A percentile compares a stretch with the other conserved stretches of the same genome.
Evolutionary conservation across 2,888 invertebrate genomes (phyloP).

Genomic region (Cordilura impudica): DNA sequence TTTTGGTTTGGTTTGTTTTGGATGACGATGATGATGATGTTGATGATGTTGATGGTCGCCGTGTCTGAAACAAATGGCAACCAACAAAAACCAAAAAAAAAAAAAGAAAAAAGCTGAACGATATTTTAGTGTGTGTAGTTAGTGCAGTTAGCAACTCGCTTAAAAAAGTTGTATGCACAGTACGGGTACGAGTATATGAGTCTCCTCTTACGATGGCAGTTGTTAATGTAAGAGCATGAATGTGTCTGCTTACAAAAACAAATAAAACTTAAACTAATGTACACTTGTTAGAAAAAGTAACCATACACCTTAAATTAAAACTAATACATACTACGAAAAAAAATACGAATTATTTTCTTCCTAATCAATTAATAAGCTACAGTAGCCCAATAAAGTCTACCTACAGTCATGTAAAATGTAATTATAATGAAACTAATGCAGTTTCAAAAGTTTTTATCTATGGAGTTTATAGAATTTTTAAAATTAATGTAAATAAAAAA

Average conservation of each 20-base stretch:
- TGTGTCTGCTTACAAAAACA: constrained; percentile 47
- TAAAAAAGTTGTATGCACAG: constrained; percentile 9
- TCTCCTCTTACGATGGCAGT: constrained; percentile 29
- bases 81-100: constrained; percentile 16
- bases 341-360: no score
- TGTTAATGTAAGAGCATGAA: constrained; percentile 39
- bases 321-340: no score
- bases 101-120: background rate
- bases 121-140: background rate
- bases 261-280: background rate
- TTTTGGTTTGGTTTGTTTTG: constrained; percentile 25
- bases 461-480: no score
- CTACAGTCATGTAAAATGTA: no score
- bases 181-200: background rate
- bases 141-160: constrained; percentile 45
- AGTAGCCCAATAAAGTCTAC: no score
- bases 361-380: no score
- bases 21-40: constrained; percentile 33
- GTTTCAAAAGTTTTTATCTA: no score
- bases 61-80: constrained; percentile 50
- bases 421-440: no score
- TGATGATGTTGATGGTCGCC: constrained; percentile 33
- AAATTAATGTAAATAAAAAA: no score
- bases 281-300: no score
- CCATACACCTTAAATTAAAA: no score